phyloP scores from a whole-genome alignment of 2,888 invertebrate genomes.

The Nemurella pictetii region DNA sequence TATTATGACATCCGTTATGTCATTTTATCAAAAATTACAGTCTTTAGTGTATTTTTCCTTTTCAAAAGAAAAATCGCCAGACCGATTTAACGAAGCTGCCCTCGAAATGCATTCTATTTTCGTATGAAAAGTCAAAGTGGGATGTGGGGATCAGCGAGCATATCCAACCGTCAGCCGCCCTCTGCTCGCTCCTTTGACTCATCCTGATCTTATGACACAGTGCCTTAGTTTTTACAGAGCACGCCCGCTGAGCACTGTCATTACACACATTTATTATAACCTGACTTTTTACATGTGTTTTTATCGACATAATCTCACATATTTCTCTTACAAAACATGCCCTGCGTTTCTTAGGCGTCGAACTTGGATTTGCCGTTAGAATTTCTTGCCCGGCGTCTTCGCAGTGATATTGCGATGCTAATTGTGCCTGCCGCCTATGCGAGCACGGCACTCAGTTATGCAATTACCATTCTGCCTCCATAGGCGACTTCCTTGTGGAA shows the following conservation, averaged over 20 bases:
- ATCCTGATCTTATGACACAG: neutral
- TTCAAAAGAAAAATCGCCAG: neutral
- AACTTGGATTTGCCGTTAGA: neutral
- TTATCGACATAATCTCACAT: no score
- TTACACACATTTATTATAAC: no score
- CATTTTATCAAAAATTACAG: neutral
- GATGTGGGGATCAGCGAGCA: neutral
- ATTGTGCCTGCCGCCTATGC: neutral
- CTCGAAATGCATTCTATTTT: neutral
- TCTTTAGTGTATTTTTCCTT: neutral
- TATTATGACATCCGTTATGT: neutral
- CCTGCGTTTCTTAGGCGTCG: no score
- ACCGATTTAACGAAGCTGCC: neutral
- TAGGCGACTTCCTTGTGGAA: neutral
- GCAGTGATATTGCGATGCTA: neutral
- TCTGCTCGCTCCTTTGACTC: neutral
- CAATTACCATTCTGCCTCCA: neutral
- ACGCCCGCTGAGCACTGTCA: no score
- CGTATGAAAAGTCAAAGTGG: neutral
- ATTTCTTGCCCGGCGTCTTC: neutral
- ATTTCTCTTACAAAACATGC: no score
- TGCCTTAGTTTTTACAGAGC: neutral
- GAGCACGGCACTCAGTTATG: constrained; percentile 6
- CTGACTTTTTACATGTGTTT: no score
- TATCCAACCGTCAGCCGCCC: neutral